A percentile compares a stretch with the other conserved stretches of the same genome.
These are phyloP conservation scores for Acanthurus lineatus DNA, from an alignment of 2,797 vertebrate genomes.

Conservation along the genomic window DNA sequence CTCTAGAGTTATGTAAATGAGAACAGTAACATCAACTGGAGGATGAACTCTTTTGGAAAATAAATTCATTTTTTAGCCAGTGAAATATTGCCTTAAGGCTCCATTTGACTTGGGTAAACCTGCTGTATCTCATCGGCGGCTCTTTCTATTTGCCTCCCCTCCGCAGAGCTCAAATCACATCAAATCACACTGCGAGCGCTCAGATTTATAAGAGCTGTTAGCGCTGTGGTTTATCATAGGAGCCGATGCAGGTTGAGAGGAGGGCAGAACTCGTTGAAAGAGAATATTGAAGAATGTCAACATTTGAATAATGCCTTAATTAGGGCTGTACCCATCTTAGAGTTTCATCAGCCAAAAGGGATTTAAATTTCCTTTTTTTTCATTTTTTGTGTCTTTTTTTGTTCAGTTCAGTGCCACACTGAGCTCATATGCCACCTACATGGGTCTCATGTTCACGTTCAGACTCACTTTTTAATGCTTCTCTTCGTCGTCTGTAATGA, in stretches of 20 bases:
- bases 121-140: constrained; percentile 49
- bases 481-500: too few relatives aligned
- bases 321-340: too few relatives aligned
- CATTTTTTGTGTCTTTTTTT: too few relatives aligned
- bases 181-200: constrained; percentile 33
- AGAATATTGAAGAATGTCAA: constrained; percentile 24
- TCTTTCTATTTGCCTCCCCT: constrained; percentile 51
- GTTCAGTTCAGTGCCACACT: too few relatives aligned
- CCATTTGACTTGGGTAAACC: constrained; percentile 62
- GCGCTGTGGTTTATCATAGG: constrained; percentile 37
- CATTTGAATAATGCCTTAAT: constrained; percentile 30
- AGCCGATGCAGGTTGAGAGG: constrained; percentile 28
- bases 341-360: too few relatives aligned
- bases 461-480: too few relatives aligned
- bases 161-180: constrained; percentile 60
- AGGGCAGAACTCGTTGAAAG: constrained; percentile 10
- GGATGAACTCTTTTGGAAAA: constrained; percentile 55
- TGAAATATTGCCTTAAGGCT: constrained; percentile 55
- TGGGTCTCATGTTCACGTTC: too few relatives aligned
- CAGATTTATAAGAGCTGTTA: constrained; percentile 36
- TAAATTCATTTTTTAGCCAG: constrained; percentile 36
- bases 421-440: too few relatives aligned
- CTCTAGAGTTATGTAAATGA: constrained; percentile 53
- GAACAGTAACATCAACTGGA: constrained; percentile 36
- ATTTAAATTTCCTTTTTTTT: too few relatives aligned